Evolutionary conservation across 1,140 invertebrate species (phyloP).

Genomic region (Leptopilina boulardi): DNA sequence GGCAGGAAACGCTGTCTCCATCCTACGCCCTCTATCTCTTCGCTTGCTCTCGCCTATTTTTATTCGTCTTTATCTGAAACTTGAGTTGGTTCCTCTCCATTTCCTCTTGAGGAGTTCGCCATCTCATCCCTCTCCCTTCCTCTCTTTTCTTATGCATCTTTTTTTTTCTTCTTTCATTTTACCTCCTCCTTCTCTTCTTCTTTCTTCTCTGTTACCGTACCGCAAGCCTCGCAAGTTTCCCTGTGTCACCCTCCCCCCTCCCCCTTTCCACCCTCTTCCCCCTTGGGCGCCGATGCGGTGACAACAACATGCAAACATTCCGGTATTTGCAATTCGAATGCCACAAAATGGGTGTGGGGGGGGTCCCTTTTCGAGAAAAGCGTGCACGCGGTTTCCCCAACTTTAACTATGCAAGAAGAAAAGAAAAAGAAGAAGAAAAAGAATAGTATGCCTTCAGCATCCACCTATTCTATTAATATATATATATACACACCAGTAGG

Average conservation of each 20-base stretch:
- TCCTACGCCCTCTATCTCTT: constrained; percentile 74
- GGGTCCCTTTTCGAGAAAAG: constrained; percentile 41
- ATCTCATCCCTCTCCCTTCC: constrained; percentile 26
- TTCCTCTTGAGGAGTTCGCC: constrained; percentile 68
- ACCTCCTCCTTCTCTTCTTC: neutral
- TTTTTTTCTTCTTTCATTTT: constrained; percentile 34
- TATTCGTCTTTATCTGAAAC: constrained; percentile 74
- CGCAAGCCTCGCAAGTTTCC: neutral
- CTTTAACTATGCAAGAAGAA: constrained; percentile 38
- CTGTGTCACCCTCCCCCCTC: constrained; percentile 19
- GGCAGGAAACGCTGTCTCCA: constrained; percentile 75
- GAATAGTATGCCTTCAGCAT: constrained; percentile 44
- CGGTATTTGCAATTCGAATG: constrained; percentile 77
- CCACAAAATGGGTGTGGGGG: constrained; percentile 64
- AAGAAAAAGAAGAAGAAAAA: constrained; percentile 35
- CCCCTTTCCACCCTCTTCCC: constrained; percentile 2
- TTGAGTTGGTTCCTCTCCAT: constrained; percentile 72
- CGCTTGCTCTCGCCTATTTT: constrained; percentile 72
- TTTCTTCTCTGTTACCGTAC: no score
- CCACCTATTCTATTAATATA: constrained; percentile 64
- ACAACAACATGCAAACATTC: constrained; percentile 77
- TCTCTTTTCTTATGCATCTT: constrained; percentile 38
- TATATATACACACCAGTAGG: no score
- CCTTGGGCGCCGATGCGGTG: constrained; percentile 69
- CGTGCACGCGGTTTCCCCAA: constrained; percentile 39